Evolutionary conservation across 2,113 vertebrate species (phyloP).

Genomic region (Labrus mixtus): DNA sequence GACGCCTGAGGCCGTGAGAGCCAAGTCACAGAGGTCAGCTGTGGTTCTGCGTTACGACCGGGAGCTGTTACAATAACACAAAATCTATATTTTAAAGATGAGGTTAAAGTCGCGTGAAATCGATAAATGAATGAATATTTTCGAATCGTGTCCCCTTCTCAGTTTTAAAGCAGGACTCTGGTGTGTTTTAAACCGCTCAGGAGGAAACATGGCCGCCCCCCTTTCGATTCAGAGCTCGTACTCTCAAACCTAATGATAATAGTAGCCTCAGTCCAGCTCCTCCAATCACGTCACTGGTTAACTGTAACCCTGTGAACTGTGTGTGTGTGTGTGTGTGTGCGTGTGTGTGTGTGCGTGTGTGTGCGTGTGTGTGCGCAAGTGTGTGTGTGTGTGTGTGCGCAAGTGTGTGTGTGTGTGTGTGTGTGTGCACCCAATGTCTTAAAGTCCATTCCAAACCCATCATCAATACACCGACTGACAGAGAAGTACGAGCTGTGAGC

Average conservation of each 20-base stretch:
- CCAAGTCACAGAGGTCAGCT: too few relatives aligned
- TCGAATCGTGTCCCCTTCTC: too few relatives aligned
- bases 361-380: too few relatives aligned
- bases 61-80: too few relatives aligned
- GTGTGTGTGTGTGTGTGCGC: background rate
- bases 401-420: slow-evolving; percentile 2
- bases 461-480: slow-evolving; percentile 73
- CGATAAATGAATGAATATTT: too few relatives aligned
- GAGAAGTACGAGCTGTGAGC: slow-evolving; percentile 61
- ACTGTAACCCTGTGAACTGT: slow-evolving; percentile 38
- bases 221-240: too few relatives aligned
- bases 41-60: too few relatives aligned
- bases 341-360: background rate
- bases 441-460: slow-evolving; percentile 67
- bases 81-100: too few relatives aligned
- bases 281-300: slow-evolving; percentile 44
- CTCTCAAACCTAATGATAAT: slow-evolving; percentile 28
- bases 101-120: too few relatives aligned
- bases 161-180: too few relatives aligned
- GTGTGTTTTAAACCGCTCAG: background rate
- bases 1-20: too few relatives aligned
- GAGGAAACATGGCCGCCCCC: background rate
- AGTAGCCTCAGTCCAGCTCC: slow-evolving; percentile 39
- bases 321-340: background rate
- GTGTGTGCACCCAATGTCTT: slow-evolving; percentile 1